These are phyloP conservation scores for Atherinomorus stipes DNA, from an alignment of 2,113 vertebrate species.

Conservation along the genomic window DNA sequence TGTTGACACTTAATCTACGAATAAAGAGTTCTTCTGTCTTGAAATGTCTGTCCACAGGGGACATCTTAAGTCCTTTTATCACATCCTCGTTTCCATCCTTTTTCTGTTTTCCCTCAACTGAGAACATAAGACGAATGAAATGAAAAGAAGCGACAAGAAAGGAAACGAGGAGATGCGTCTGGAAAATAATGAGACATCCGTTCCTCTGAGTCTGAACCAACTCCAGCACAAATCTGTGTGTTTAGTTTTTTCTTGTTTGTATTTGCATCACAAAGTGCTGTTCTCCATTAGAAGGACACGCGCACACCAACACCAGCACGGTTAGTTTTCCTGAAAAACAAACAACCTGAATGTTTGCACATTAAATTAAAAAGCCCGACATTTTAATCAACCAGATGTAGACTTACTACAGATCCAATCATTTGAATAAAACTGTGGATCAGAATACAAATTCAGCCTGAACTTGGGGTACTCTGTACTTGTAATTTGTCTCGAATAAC, in stretches of 20 bases:
- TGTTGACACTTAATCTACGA: constrained; percentile 15
- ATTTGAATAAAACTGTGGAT: neutral
- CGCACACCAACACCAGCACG: neutral
- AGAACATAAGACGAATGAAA: neutral
- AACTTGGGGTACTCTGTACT: neutral
- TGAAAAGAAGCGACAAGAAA: neutral
- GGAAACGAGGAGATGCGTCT: neutral
- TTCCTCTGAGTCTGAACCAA: neutral
- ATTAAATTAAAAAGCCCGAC: neutral
- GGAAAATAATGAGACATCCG: neutral
- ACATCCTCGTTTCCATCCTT: neutral
- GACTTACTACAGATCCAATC: neutral
- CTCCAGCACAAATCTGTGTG: neutral
- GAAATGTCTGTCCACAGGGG: neutral
- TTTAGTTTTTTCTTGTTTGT: neutral
- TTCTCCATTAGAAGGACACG: neutral
- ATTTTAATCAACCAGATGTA: neutral
- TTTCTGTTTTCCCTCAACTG: neutral
- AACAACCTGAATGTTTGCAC: neutral
- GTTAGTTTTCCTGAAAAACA: neutral
- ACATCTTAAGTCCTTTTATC: neutral
- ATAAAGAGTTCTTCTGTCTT: neutral
- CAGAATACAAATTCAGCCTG: neutral
- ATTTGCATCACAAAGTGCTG: constrained; percentile 1
- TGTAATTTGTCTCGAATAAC: neutral